Percentiles rank a stretch among this genome's conserved stretches.
Conservation (phyloP, 2,113 vertebrate genomes). For the Vombatus ursinus region DNA sequence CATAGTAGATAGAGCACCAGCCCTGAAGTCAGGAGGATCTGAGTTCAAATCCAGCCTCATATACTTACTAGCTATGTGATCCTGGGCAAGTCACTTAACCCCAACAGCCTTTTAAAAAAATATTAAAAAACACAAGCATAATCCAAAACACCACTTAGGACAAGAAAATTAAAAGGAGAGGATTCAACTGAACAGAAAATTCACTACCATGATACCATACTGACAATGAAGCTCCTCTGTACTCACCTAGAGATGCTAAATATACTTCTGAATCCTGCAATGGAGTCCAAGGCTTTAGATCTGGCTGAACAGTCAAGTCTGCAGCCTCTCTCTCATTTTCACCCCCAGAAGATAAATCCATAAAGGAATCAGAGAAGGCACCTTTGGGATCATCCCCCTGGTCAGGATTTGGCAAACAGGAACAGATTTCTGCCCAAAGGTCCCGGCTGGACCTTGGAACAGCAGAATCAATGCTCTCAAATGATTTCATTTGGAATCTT, state of each 20-base stretch:
- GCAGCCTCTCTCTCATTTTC: constrained; percentile 45
- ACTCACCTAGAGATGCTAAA: constrained; percentile 93
- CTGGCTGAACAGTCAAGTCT: neutral
- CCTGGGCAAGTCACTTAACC: too few species aligned
- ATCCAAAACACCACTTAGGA: neutral
- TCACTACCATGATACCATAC: constrained; percentile 7
- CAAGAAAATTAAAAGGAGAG: neutral
- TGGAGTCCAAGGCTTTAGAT: constrained; percentile 90
- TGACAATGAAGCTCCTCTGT: neutral
- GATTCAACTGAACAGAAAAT: constrained; percentile 19
- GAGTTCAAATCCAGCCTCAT: neutral
- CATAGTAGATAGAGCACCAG: neutral
- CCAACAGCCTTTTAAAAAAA: neutral
- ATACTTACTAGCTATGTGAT: neutral
- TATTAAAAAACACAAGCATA: neutral
- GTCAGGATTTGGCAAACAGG: constrained; percentile 83
- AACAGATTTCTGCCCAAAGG: constrained; percentile 95
- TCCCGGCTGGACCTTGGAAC: constrained; percentile 87
- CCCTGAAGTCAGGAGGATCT: neutral
- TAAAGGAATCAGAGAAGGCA: constrained; percentile 93
- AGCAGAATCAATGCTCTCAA: constrained; percentile 86
- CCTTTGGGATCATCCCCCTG: constrained; percentile 68
- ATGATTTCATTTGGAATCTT: constrained; percentile 85
- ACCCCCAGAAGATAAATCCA: constrained; percentile 49
- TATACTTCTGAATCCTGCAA: constrained; percentile 95